phyloP scores from a whole-genome alignment of 2,113 vertebrate genomes.

The Lasiurus borealis region DNA sequence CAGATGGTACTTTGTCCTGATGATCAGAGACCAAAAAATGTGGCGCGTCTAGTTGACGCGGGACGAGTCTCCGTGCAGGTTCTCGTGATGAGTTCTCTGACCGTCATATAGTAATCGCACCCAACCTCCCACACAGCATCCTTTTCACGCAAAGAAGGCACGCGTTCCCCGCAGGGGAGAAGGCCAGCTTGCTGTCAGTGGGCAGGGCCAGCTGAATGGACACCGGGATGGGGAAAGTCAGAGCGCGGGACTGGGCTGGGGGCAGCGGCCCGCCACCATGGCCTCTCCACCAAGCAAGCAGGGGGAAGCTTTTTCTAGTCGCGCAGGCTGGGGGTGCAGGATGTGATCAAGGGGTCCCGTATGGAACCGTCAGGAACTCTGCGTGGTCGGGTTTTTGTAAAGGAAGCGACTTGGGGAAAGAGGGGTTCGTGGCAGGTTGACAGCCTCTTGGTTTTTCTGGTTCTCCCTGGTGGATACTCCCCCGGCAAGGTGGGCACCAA shows the following conservation, averaged over 20 bases:
- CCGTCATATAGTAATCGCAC: background rate
- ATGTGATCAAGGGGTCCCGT: constrained; percentile 51
- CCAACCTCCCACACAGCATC: background rate
- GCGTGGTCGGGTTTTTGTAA: constrained; percentile 44
- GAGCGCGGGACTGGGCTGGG: background rate
- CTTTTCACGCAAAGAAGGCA: constrained; percentile 22
- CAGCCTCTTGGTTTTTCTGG: background rate
- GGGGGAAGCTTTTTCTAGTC: background rate
- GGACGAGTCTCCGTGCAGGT: background rate
- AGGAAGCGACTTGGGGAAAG: constrained; percentile 3
- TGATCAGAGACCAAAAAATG: background rate
- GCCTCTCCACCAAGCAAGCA: background rate
- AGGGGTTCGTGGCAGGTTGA: too few species aligned
- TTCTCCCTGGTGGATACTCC: background rate
- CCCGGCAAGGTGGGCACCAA: background rate
- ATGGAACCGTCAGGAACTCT: constrained; percentile 68
- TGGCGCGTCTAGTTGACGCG: background rate
- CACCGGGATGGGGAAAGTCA: background rate
- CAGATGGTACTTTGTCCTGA: background rate
- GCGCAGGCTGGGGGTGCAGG: background rate
- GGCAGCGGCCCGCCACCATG: background rate
- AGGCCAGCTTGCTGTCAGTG: too few species aligned
- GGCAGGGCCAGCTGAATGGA: background rate
- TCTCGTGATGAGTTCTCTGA: background rate
- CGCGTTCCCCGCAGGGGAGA: background rate